Evolutionary conservation across 2,797 vertebrate species (phyloP), one percentile per base, ranked within the genome.

Genomic region (Urocyon cinereoargenteus): DNA sequence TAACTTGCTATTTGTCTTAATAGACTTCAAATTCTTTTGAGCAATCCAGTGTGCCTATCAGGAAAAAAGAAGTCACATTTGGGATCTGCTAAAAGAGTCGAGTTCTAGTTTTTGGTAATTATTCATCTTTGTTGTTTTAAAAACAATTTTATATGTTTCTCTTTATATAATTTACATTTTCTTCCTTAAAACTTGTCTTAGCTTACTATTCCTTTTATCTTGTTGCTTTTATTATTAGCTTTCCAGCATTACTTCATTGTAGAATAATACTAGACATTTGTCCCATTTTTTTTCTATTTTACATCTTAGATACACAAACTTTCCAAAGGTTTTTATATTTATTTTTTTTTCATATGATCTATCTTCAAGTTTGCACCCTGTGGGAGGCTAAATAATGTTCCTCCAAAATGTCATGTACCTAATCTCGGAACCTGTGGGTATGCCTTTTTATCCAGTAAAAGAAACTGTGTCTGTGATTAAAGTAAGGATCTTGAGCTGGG

Each of bases 1-100:
- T 85, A 59, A 84, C 55, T 91, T 92, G 75, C 57, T 78, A 11
- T 94, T 77, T 97, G 49, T 86, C 89, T 97, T 97, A 97, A 92
- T 94, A 97, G 82, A 89, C 36, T 91, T 97, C 45, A 79, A 21
- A 16, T 95, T 24, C 82, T 88, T 87, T 82, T 88, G 64, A 78
- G 64, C 57, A 95, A 55, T 28, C 78, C 62, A 64, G 68, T 88
- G 73, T 90, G 72, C 31, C 55, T 92, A 78, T 93, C n/a, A 95
- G 91, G 84, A 86, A 31, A 79, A 79, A 91, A 91, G 70, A 83
- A 68, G 53, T 61, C 36, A 49, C 73, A 83, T 62, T 89, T 91
- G 26, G 16, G 36, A 75, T 90, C 16, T 34, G 28, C 75, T 82
- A 55, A 75, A 86, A 89, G 59, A 68, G 6, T 66, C 90, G 66